These are phyloP conservation scores for Apeltes quadracus DNA, from an alignment of 2,113 vertebrate genomes.

Conservation along the genomic window DNA sequence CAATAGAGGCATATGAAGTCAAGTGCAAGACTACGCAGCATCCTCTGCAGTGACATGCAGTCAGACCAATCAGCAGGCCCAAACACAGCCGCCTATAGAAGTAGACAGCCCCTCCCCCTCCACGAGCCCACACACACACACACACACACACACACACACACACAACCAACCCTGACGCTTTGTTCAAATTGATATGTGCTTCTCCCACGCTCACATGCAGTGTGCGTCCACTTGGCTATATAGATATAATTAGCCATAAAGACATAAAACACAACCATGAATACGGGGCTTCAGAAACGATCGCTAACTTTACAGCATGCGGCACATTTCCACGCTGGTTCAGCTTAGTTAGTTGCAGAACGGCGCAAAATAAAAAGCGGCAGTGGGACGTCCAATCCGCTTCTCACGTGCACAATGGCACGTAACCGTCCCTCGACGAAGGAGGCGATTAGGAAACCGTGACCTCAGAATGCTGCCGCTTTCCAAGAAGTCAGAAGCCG, in stretches of 20 bases:
- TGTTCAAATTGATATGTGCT: slow-evolving; percentile 66
- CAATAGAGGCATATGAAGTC: slow-evolving; percentile 66
- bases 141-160: slow-evolving; percentile 44
- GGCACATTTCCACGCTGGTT: slow-evolving; percentile 13
- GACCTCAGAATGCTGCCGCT: slow-evolving; percentile 56
- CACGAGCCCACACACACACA: slow-evolving; percentile 57
- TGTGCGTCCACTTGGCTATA: slow-evolving; percentile 27
- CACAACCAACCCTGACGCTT: slow-evolving; percentile 52
- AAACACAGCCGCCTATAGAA: slow-evolving; percentile 71
- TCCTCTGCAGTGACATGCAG: slow-evolving; percentile 71
- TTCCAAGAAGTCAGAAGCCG: slow-evolving; percentile 76
- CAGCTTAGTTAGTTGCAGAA: background rate
- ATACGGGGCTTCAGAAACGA: slow-evolving; percentile 6
- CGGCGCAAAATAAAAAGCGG: slow-evolving; percentile 21
- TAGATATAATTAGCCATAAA: slow-evolving; percentile 36
- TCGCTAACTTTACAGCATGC: slow-evolving; percentile 20
- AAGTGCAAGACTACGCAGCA: slow-evolving; percentile 55
- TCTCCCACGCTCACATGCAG: slow-evolving; percentile 51
- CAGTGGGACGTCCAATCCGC: slow-evolving; percentile 43
- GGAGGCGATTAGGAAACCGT: slow-evolving; percentile 62
- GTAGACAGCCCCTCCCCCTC: slow-evolving; percentile 73
- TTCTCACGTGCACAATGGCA: slow-evolving; percentile 45
- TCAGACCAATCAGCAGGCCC: slow-evolving; percentile 74
- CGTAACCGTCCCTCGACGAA: slow-evolving; percentile 42
- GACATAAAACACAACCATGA: slow-evolving; percentile 5